Evolutionary conservation across 2,888 invertebrate species (phyloP).

Genomic region (Epinotia brunnichana): DNA sequence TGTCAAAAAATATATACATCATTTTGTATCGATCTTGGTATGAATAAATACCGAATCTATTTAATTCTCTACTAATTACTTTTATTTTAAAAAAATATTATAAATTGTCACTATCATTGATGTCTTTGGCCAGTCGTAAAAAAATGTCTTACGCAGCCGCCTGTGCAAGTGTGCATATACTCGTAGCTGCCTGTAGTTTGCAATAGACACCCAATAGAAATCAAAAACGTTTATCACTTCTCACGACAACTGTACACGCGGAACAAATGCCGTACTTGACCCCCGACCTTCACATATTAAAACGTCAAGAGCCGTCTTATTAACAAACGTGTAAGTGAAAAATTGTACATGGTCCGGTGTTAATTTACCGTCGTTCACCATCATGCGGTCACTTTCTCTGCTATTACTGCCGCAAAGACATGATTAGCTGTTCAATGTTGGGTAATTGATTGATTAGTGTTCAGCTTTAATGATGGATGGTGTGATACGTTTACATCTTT

Average conservation of each 20-base stretch:
- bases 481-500: conserved; percentile 43
- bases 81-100: too few species aligned
- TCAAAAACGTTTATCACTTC: conserved; percentile 20
- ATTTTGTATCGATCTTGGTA: too few species aligned
- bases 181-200: neutral
- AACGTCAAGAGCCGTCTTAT: conserved; percentile 64
- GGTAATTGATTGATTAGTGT: conserved; percentile 65
- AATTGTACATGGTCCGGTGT: conserved; percentile 51
- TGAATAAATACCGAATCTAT: too few species aligned
- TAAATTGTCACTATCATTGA: neutral
- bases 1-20: too few species aligned
- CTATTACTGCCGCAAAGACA: conserved; percentile 55
- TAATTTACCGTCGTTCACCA: conserved; percentile 44
- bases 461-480: conserved; percentile 49
- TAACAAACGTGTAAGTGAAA: conserved; percentile 62
- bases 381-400: conserved; percentile 63
- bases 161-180: too few species aligned
- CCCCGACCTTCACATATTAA: conserved; percentile 55
- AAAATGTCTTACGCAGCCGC: neutral
- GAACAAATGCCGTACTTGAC: conserved; percentile 48
- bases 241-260: conserved; percentile 32
- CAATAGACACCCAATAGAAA: neutral
- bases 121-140: neutral
- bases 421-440: conserved; percentile 53
- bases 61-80: too few species aligned